These are phyloP conservation scores for Bibio marci DNA, from an alignment of 2,888 invertebrate species.

Conservation along the genomic window DNA sequence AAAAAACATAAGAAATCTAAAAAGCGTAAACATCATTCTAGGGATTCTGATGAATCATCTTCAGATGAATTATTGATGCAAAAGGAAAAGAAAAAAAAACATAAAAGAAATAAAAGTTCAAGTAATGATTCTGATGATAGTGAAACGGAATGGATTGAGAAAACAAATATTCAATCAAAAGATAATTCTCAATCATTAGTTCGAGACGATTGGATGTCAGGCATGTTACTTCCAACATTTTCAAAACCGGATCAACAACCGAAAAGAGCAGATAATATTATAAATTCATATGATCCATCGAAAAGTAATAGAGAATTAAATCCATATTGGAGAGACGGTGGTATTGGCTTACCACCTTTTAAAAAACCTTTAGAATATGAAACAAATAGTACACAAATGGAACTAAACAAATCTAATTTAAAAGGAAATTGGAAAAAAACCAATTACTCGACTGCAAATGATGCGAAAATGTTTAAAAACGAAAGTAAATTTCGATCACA, in stretches of 20 bases:
- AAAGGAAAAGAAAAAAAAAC: slow-evolving; percentile 14
- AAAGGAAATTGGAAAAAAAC: slow-evolving; percentile 14
- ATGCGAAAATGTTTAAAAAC: too few species aligned
- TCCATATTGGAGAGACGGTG: slow-evolving; percentile 85
- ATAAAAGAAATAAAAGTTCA: slow-evolving; percentile 13
- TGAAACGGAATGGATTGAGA: slow-evolving; percentile 43
- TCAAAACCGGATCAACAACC: slow-evolving; percentile 25
- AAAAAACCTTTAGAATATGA: slow-evolving; percentile 26
- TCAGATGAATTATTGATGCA: slow-evolving; percentile 15
- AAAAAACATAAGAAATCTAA: slow-evolving; percentile 18
- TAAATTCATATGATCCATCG: slow-evolving; percentile 48
- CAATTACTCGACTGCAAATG: too few species aligned
- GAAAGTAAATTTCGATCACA: not conserved
- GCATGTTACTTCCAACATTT: slow-evolving; percentile 28
- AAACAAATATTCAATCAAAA: slow-evolving; percentile 12
- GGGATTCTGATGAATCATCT: slow-evolving; percentile 19
- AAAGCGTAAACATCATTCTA: slow-evolving; percentile 11
- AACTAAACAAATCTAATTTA: not conserved
- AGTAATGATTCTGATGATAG: slow-evolving; percentile 16
- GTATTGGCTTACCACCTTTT: slow-evolving; percentile 57
- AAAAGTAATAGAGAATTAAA: slow-evolving; percentile 66
- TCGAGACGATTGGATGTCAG: slow-evolving; percentile 70
- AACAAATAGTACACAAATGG: slow-evolving; percentile 1
- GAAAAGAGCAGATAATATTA: slow-evolving; percentile 33
- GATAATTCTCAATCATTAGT: slow-evolving; percentile 15